Conservation (phyloP, 2,888 invertebrate genomes). For the Habrosyne pyritoides region DNA sequence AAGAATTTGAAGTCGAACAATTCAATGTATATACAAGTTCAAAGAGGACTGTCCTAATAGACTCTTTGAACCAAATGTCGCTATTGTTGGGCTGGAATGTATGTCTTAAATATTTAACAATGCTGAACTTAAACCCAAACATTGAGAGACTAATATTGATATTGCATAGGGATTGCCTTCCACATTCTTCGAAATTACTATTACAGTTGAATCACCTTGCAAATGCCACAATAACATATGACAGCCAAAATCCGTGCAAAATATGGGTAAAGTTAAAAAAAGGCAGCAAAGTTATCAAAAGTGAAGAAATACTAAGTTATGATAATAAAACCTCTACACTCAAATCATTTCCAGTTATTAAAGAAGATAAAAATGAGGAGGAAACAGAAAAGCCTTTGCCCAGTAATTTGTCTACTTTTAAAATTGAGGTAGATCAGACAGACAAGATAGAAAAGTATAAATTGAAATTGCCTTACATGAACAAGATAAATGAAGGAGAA, state of each 20-base stretch:
- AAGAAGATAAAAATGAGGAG: constrained; percentile 50
- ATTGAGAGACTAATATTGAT: constrained; percentile 61
- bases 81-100: constrained; percentile 64
- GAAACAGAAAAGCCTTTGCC: constrained; percentile 68
- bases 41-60: constrained; percentile 60
- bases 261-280: constrained; percentile 73
- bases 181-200: constrained; percentile 61
- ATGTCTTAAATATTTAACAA: constrained; percentile 52
- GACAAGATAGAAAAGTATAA: constrained; percentile 84
- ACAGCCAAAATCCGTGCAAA: constrained; percentile 45
- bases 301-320: constrained; percentile 65
- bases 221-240: constrained; percentile 61
- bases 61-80: constrained; percentile 74
- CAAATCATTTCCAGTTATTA: constrained; percentile 52
- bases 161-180: constrained; percentile 78
- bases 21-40: constrained; percentile 36
- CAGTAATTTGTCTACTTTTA: constrained; percentile 83
- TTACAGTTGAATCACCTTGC: constrained; percentile 75
- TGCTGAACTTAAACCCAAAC: constrained; percentile 43
- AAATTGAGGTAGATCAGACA: constrained; percentile 84
- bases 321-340: constrained; percentile 56
- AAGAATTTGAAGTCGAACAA: constrained; percentile 42
- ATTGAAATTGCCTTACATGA: constrained; percentile 85
- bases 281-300: constrained; percentile 78
- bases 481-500: constrained; percentile 76